Evolutionary conservation across 2,113 vertebrate genomes (phyloP), one percentile per base, ranked within the genome.

Genomic region (Triplophysa dalaica): DNA sequence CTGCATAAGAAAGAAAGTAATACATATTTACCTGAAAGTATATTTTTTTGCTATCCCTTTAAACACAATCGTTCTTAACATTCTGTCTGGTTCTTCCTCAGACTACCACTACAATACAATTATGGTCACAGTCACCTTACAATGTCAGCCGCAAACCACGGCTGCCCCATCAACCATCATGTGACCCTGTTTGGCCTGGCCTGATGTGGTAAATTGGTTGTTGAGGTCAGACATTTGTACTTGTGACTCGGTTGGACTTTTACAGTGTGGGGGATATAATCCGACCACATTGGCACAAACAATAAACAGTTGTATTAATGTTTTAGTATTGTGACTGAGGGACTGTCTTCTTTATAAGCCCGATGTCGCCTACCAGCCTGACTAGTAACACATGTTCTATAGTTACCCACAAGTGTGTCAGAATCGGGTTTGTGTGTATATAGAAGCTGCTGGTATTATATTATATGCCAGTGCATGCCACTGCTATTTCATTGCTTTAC

Each of bases 161-260:
- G 54, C 75, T 78, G 50, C 48, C 68, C 78, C 68, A 77, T 77
- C 67, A 74, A 33, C 2, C 10, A n/a, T 65, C 67, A 63, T 6
- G 75, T 66, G 67, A 52, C 67, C 68, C 7, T 70, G 22, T 56
- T 68, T 77, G 73, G 65, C 61, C 48, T 50, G 63, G 78, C 29
- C 54, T 52, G 68, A 77, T 81, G 82, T 73, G 82, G 74, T 81
- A 19, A 17, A 38, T 65, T 74, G 70, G 50, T 43, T 22, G 3
- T 12, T 73, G 61, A 33, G 61, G 78, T 41, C 82, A 81, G 68
- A 84, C 62, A 64, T 82, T 64, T 80, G 73, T 64, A 43, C 64
- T 70, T 73, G 70, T 61, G 78, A 80, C 16, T 66, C 33, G 22
- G 69, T 72, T 26, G 50, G 65, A 19, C 56, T 84, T 68, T 76